Conservation (phyloP, 2,888 invertebrate species). For the Horisme vitalbata region DNA sequence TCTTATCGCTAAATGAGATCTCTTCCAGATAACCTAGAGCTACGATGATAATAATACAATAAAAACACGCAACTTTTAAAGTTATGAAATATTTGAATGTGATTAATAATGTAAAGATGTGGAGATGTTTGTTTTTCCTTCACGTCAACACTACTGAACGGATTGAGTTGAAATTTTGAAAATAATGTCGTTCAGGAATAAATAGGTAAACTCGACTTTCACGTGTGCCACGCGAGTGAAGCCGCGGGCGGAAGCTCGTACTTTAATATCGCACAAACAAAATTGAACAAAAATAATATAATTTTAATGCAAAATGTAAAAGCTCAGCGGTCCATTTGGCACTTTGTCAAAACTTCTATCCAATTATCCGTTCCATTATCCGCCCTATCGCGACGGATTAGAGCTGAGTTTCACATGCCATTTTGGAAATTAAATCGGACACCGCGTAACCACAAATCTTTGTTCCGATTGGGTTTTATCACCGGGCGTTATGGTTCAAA, state of each 20-base stretch:
- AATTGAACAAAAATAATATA: slow-evolving; percentile 26
- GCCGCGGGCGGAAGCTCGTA: neutral
- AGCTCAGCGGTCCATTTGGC: slow-evolving; percentile 34
- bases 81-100: too few species aligned
- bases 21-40: too few species aligned
- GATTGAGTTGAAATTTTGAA: too few species aligned
- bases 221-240: too few species aligned
- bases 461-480: slow-evolving; percentile 28
- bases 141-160: too few species aligned
- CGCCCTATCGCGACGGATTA: slow-evolving; percentile 16
- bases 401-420: slow-evolving; percentile 16
- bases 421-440: slow-evolving; percentile 19
- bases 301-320: slow-evolving; percentile 33
- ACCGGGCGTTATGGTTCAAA: slow-evolving; percentile 27
- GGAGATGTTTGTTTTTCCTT: too few species aligned
- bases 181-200: too few species aligned
- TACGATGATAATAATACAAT: too few species aligned
- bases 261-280: slow-evolving; percentile 7
- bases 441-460: slow-evolving; percentile 30
- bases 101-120: too few species aligned
- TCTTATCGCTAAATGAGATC: too few species aligned
- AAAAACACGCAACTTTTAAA: too few species aligned
- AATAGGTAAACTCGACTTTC: too few species aligned
- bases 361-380: slow-evolving; percentile 13
- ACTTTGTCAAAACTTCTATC: slow-evolving; percentile 31